Base-by-base conservation (phyloP, 1,140 invertebrate species). In the Brachionus calyciflorus region DNA sequence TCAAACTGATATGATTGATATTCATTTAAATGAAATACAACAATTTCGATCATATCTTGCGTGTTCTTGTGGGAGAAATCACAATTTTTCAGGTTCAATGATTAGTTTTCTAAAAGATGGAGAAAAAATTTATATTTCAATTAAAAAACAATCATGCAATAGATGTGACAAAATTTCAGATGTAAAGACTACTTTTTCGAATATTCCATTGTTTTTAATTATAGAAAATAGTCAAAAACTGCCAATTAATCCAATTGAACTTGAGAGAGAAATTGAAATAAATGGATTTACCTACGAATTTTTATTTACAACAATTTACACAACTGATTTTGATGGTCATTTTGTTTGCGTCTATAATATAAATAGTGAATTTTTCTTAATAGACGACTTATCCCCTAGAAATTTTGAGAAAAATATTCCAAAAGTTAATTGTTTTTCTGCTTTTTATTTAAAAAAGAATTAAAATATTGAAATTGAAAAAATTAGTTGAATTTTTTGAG, bases 81-180 rank as follows among this genome's bases (percentile, higher is more conserved):
- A 33, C 30, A 33, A 60, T 60, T 60, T 60, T 33, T 30, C 55
- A 0, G 55, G 55, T 3, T 19, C 30, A 12, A 37, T 17, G 12
- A 60, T 60, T 33, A 60, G 30, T 19, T 60, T 60, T 60, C 19
- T 60, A 33, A 37, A 60, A 60, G 33, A 60, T 33, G 55, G 19
- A n/a, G 30, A 26, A n/a, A 37, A 17, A 4, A 33, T 14, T 33
- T 33, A 60, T 33, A 60, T 37, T 33, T 60, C 55, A 33, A 60
- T n/a, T 17, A 60, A 60, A 28, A 55, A 9, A 33, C 30, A 60
- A 17, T 17, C 14, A 33, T 60, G 55, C 3, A 33, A 28, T 60
- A 60, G 33, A 33, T 60, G 28, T 37, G 28, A 33, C n/a, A 33
- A 33, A 33, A 33, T 60, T 26, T 7, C 33, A n/a, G 17, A 60